Evolutionary conservation across 2,888 invertebrate species (phyloP).

Genomic region (Drosophila falleni): DNA sequence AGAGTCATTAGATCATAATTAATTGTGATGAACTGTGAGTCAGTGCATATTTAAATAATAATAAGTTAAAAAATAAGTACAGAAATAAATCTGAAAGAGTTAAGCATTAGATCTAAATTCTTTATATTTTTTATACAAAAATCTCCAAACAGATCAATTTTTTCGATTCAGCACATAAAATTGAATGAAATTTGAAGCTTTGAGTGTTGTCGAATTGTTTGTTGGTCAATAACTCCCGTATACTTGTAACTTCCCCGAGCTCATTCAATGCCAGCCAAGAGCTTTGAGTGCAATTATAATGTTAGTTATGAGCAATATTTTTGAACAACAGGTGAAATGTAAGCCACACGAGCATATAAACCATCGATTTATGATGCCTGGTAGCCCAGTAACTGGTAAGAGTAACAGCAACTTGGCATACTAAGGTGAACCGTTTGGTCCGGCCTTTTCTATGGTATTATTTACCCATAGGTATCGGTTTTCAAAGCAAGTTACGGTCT

Average conservation of each 20-base stretch:
- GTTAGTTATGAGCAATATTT: conserved; percentile 55
- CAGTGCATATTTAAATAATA: conserved; percentile 5
- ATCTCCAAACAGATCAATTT: background rate
- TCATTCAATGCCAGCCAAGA: conserved; percentile 35
- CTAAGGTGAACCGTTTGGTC: conserved; percentile 18
- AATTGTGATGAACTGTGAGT: conserved; percentile 22
- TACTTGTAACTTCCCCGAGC: conserved; percentile 30
- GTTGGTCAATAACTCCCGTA: conserved; percentile 56
- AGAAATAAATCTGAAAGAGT: background rate
- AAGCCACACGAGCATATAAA: conserved; percentile 48
- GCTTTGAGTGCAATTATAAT: conserved; percentile 58
- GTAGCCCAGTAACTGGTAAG: conserved; percentile 42
- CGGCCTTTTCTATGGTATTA: conserved; percentile 34
- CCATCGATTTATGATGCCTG: conserved; percentile 52
- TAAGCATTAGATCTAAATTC: background rate
- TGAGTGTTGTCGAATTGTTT: background rate
- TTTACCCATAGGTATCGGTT: conserved; percentile 63
- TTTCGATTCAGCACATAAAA: conserved; percentile 7
- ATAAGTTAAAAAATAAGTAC: background rate
- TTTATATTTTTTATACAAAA: background rate
- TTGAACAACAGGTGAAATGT: conserved; percentile 66
- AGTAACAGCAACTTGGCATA: conserved; percentile 64
- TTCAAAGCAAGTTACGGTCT: conserved; percentile 47
- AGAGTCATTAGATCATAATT: conserved; percentile 26
- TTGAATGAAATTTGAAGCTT: conserved; percentile 46